Evolutionary conservation across 2,888 invertebrate species (phyloP).

Genomic region (Melitaea athalia): DNA sequence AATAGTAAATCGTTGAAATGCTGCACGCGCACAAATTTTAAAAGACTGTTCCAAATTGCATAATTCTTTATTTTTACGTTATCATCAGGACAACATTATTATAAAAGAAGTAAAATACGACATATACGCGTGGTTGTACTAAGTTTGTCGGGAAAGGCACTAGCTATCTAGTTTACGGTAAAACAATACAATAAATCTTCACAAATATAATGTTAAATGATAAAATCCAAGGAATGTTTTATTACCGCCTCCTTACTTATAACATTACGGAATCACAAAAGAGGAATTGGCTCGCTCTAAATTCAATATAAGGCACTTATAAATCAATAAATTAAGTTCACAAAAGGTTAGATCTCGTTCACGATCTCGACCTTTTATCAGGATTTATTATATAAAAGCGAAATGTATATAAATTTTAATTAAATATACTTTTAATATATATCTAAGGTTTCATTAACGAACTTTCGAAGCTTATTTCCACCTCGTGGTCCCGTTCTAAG

Average conservation of each 20-base stretch:
- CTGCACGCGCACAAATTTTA: too few relatives aligned
- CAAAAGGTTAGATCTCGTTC: conserved; percentile 4
- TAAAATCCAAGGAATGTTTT: neutral
- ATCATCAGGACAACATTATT: too few relatives aligned
- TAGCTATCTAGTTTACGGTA: too few relatives aligned
- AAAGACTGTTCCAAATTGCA: too few relatives aligned
- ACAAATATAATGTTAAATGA: neutral
- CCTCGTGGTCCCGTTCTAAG: neutral
- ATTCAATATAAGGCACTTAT: neutral
- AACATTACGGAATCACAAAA: neutral
- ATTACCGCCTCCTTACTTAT: neutral
- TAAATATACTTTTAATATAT: neutral
- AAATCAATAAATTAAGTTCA: neutral
- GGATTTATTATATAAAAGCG: neutral
- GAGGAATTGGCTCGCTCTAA: neutral
- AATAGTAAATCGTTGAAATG: too few relatives aligned
- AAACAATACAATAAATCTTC: too few relatives aligned
- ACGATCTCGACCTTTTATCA: neutral
- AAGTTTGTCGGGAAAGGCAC: too few relatives aligned
- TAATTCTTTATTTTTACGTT: too few relatives aligned
- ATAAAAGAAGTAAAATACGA: too few relatives aligned
- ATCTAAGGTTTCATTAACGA: neutral
- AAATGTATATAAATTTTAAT: conserved; percentile 2
- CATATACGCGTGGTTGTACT: too few relatives aligned
- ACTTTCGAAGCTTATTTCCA: conserved; percentile 8